phyloP scores from a whole-genome alignment of 2,888 invertebrate species.

The Eristalinus sepulchralis region DNA sequence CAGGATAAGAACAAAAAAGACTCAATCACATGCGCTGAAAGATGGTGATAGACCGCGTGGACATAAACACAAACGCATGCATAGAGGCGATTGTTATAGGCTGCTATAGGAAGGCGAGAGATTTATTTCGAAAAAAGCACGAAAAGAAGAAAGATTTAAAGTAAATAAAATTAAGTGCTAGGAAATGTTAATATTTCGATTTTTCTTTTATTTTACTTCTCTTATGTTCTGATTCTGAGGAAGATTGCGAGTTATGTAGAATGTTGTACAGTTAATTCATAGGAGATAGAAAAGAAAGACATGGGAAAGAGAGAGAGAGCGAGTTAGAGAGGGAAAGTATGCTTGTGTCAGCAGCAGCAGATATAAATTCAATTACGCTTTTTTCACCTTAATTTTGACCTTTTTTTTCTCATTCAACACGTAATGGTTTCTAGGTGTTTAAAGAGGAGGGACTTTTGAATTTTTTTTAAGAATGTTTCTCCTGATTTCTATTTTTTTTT shows the following conservation, averaged over 20 bases:
- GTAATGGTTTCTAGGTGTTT: not conserved
- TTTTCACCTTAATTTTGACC: conserved; percentile 7
- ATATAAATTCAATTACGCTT: conserved; percentile 20
- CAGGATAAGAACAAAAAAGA: not conserved
- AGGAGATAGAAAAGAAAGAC: conserved; percentile 13
- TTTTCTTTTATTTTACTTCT: not conserved
- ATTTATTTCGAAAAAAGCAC: not conserved
- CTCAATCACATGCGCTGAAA: conserved; percentile 2
- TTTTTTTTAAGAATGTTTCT: not conserved
- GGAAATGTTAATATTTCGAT: not conserved
- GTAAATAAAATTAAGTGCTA: not conserved
- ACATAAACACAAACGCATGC: not conserved
- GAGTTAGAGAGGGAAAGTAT: not conserved
- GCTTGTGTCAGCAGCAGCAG: conserved; percentile 46
- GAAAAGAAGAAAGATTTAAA: not conserved
- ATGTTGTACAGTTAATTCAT: conserved; percentile 40
- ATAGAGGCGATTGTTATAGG: not conserved
- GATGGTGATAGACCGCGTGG: not conserved
- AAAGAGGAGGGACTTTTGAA: not conserved
- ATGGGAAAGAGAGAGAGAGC: not conserved
- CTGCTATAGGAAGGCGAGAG: not conserved
- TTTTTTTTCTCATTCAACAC: not conserved
- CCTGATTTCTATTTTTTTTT: not conserved
- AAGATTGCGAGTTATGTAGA: conserved; percentile 43
- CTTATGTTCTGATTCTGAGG: conserved; percentile 46